These are phyloP conservation scores for Frankliniella intonsa DNA, from an alignment of 2,888 invertebrate species.

Conservation along the genomic window DNA sequence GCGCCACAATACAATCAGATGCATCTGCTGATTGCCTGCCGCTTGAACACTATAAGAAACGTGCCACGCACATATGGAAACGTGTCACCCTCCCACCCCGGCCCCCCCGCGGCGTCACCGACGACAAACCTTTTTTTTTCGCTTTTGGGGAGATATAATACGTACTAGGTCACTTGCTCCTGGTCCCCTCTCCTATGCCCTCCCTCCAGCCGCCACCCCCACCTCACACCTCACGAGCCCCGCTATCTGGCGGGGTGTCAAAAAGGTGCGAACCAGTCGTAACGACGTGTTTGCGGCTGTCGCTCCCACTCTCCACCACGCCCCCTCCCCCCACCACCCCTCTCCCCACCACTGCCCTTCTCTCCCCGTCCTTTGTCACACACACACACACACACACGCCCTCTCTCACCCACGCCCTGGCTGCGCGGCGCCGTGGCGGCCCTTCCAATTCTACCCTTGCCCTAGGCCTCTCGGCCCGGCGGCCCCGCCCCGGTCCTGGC, in stretches of 20 bases:
- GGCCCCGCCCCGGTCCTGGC: neutral
- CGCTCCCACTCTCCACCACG: neutral
- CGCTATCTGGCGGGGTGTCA: neutral
- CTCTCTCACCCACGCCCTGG: neutral
- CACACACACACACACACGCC: neutral
- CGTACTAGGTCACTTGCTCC: too few relatives aligned
- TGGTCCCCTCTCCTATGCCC: too few relatives aligned
- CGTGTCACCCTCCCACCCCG: too few relatives aligned
- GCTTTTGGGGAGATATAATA: too few relatives aligned
- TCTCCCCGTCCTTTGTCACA: neutral
- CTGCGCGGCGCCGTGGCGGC: neutral
- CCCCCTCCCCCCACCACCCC: neutral
- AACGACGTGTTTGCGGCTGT: constrained; percentile 1
- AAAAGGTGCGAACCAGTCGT: neutral
- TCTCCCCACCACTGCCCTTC: neutral
- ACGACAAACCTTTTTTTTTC: too few relatives aligned
- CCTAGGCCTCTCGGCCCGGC: neutral
- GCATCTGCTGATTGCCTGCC: too few relatives aligned
- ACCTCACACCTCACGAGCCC: too few relatives aligned
- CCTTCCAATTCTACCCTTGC: neutral
- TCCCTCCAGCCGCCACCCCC: too few relatives aligned
- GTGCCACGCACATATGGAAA: too few relatives aligned
- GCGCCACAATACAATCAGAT: too few relatives aligned
- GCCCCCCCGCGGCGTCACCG: too few relatives aligned
- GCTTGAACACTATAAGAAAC: too few relatives aligned